These are phyloP conservation scores for Idaea aversata DNA, from an alignment of 2,888 invertebrate species.

Conservation along the genomic window DNA sequence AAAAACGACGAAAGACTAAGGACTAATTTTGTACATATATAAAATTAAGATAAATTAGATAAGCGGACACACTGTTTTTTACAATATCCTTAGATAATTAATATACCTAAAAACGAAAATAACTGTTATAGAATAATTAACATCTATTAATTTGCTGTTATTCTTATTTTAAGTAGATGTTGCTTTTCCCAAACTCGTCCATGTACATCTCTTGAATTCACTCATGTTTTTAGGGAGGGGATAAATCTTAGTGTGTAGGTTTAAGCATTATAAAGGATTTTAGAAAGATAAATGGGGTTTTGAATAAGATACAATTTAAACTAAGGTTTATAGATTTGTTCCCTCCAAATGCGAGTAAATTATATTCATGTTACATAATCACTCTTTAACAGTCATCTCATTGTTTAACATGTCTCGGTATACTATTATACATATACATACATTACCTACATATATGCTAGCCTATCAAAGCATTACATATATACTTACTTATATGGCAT, in stretches of 20 bases:
- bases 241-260: slow-evolving; percentile 49
- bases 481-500: slow-evolving; percentile 33
- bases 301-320: slow-evolving; percentile 49
- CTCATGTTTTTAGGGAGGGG: slow-evolving; percentile 49
- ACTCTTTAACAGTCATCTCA: slow-evolving; percentile 41
- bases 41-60: slow-evolving; percentile 64
- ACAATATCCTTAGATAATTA: slow-evolving; percentile 74
- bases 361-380: slow-evolving; percentile 39
- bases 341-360: slow-evolving; percentile 53
- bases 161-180: slow-evolving; percentile 56
- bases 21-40: slow-evolving; percentile 77
- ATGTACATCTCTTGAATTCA: slow-evolving; percentile 33
- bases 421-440: slow-evolving; percentile 46
- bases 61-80: slow-evolving; percentile 77
- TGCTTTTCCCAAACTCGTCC: slow-evolving; percentile 40
- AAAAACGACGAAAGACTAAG: slow-evolving; percentile 70
- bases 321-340: slow-evolving; percentile 49
- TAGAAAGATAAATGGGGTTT: slow-evolving; percentile 49
- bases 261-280: slow-evolving; percentile 50
- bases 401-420: slow-evolving; percentile 37
- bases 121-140: slow-evolving; percentile 74
- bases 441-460: slow-evolving; percentile 54
- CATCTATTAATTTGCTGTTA: slow-evolving; percentile 70
- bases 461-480: slow-evolving; percentile 64
- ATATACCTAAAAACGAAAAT: slow-evolving; percentile 59